Base-by-base conservation (phyloP, 2,888 invertebrate species). In the Nysson spinosus region DNA sequence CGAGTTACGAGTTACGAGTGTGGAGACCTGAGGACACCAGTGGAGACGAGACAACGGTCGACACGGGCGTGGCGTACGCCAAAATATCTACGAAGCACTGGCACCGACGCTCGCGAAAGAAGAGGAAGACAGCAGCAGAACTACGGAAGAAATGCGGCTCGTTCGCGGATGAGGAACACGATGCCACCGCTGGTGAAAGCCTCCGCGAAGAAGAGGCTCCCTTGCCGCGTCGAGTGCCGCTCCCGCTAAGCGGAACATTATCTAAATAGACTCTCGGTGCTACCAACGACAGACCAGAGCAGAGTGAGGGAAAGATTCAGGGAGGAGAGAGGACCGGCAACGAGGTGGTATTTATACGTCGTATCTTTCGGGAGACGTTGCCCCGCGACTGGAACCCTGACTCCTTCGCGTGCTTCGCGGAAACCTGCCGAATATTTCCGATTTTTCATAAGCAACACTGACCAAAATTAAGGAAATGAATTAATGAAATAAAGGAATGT, bases 241-340 rank as follows among this genome's bases (percentile, higher is more conserved):
- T 81, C 80, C 80, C 79, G 78, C 78, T 72, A 75, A 76, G 81
- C 78, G 72, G 74, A 71, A 74, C 72, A 81, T 79, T 79, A 80
- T 81, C 81, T 81, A 81, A 81, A 81, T 81, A 81, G 76, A 75
- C 77, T 77, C n/a, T n/a, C 72, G 42, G 69, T 51, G 57, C 68
- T 62, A 69, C 69, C 64, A 66, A 37, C 58, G 44, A 52, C n/a
- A n/a, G n/a, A n/a, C n/a, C n/a, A n/a, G 65, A 46, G 42, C 47
- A 70, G 62, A 57, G 68, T 54, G 65, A 47, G 19, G 37, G 16
- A 47, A 12, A 17, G 6, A 47, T 35, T 32, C 30, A 14, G 51
- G 24, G 34, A 35, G 56, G 49, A 35, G 50, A 54, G 70, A 64
- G 74, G 72, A 42, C 34, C 58, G 58, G 71, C 74, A 57, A 75